A percentile compares a stretch with the other conserved stretches of the same genome.
phyloP scores from a whole-genome alignment of 2,888 invertebrate species.

The Azorinus chamasolen region DNA sequence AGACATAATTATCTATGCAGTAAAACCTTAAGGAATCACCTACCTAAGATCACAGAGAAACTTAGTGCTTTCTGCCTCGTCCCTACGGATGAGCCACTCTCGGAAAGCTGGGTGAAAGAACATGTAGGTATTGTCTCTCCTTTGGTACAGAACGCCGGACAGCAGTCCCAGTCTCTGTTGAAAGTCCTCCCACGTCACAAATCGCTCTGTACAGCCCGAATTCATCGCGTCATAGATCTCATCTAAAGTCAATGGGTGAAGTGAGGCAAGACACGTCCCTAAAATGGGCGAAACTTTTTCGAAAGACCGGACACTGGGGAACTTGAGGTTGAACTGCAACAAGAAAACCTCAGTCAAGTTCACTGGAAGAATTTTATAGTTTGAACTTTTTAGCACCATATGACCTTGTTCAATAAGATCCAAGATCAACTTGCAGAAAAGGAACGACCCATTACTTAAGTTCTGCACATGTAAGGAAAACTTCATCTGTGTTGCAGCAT shows the following conservation, averaged over 20 bases:
- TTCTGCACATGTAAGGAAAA: conserved; percentile 95
- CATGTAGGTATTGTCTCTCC: conserved; percentile 97
- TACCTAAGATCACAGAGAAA: conserved; percentile 95
- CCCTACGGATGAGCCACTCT: conserved; percentile 96
- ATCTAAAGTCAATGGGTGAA: conserved; percentile 95
- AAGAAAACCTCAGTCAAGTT: conserved; percentile 90
- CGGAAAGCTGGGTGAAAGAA: conserved; percentile 99
- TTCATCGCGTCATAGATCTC: conserved; percentile 98
- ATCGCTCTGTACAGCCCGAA: conserved; percentile 92
- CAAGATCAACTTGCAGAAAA: conserved; percentile 96
- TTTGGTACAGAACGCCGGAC: conserved; percentile 94
- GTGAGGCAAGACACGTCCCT: conserved; percentile 95
- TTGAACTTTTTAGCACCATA: conserved; percentile 96
- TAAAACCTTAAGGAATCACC: too few relatives aligned
- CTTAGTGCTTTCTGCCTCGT: conserved; percentile 91
- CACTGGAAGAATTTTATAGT: conserved; percentile 91
- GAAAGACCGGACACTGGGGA: conserved; percentile 96
- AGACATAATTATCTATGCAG: too few relatives aligned
- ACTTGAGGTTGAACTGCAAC: conserved; percentile 95
- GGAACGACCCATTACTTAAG: conserved; percentile 95
- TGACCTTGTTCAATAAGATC: conserved; percentile 97
- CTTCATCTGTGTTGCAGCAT: conserved; percentile 81
- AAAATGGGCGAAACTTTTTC: conserved; percentile 94
- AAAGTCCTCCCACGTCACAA: conserved; percentile 96
- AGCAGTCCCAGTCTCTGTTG: conserved; percentile 94